Conservation (phyloP, 1,140 invertebrate genomes). For the Acyrthosiphon pisum region DNA sequence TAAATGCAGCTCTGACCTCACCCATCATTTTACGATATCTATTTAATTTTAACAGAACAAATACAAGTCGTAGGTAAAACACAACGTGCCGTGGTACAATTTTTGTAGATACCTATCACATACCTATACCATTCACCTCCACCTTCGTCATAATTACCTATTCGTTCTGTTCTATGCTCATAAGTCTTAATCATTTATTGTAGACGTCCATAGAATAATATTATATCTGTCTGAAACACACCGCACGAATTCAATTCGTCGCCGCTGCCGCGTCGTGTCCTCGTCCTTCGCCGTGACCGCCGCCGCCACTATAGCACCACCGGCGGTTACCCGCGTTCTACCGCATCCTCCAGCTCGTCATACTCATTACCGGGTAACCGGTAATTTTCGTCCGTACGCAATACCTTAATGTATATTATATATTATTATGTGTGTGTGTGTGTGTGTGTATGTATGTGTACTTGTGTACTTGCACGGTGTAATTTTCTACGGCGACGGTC, state of each 20-base stretch:
- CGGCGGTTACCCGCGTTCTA: not conserved
- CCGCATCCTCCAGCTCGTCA: not conserved
- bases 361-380: conserved; percentile 29
- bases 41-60: not conserved
- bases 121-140: too few species aligned
- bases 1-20: too few species aligned
- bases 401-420: not conserved
- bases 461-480: not conserved
- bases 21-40: too few species aligned
- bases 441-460: not conserved
- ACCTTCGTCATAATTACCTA: not conserved
- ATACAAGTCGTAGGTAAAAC: not conserved
- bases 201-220: conserved; percentile 3
- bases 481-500: conserved; percentile 30
- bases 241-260: conserved; percentile 20
- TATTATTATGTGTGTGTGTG: not conserved
- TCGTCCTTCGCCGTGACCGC: conserved; percentile 2
- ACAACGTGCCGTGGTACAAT: not conserved
- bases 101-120: not conserved
- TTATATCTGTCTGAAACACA: not conserved
- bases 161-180: not conserved
- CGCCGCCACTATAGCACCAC: not conserved
- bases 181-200: not conserved
- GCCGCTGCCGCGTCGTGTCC: not conserved
- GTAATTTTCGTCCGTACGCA: conserved; percentile 14